A percentile compares a stretch with the other conserved stretches of the same genome.
Conservation (phyloP, 1,140 invertebrate species). For the Riptortus pedestris region DNA sequence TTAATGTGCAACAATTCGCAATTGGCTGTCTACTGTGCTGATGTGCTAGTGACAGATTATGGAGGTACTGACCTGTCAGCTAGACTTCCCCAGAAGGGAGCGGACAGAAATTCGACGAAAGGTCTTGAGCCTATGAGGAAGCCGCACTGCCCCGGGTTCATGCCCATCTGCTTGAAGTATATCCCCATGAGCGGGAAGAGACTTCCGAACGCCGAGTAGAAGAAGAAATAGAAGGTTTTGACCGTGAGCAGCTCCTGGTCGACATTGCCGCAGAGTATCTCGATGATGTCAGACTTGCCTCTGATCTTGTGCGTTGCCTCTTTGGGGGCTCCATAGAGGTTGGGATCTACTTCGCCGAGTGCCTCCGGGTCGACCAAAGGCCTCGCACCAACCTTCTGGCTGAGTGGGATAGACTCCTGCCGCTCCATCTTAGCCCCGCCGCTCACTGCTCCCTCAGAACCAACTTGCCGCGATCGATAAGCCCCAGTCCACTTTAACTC, state of each 20-base stretch:
- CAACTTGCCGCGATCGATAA: neutral
- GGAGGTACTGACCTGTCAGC: constrained; percentile 80
- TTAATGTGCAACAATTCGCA: no score
- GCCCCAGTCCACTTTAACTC: neutral
- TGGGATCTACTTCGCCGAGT: constrained; percentile 62
- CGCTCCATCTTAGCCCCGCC: neutral
- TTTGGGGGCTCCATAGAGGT: constrained; percentile 61
- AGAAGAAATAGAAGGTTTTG: constrained; percentile 98
- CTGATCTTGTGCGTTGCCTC: constrained; percentile 81
- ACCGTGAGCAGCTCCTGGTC: constrained; percentile 84
- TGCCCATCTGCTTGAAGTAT: constrained; percentile 97
- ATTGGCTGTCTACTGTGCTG: no score
- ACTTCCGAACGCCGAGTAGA: constrained; percentile 97
- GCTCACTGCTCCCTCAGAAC: neutral
- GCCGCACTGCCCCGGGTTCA: constrained; percentile 92
- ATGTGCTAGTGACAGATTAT: no score
- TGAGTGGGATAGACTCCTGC: constrained; percentile 25
- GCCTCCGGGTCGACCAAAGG: constrained; percentile 64
- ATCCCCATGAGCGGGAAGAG: constrained; percentile 96
- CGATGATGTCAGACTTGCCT: constrained; percentile 69
- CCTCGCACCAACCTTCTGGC: constrained; percentile 37
- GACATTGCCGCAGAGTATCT: constrained; percentile 68
- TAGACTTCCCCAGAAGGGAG: constrained; percentile 93
- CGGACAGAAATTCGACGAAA: constrained; percentile 94
- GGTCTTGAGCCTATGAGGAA: constrained; percentile 84